A percentile compares a stretch with the other conserved stretches of the same genome.
Evolutionary conservation across 1,140 invertebrate species (phyloP).

Genomic region (Drosophila pallidifrons): DNA sequence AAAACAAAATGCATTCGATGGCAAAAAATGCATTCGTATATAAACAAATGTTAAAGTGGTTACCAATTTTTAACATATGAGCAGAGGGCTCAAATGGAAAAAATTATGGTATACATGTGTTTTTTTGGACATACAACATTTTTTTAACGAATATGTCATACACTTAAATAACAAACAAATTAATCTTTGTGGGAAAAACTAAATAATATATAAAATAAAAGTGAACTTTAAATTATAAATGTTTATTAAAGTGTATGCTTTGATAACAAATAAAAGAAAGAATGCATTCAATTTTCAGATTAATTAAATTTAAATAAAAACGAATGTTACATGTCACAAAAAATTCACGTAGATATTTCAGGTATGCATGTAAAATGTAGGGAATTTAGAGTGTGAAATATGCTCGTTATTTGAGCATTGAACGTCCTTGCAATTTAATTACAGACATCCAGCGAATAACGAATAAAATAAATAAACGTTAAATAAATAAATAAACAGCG

Average conservation of each 20-base stretch:
- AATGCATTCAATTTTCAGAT: too few species aligned
- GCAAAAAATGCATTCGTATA: slow-evolving; percentile 10
- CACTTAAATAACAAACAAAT: not conserved
- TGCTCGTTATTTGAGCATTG: not conserved
- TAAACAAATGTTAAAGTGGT: slow-evolving; percentile 35
- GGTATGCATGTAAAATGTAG: too few species aligned
- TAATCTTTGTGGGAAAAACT: not conserved
- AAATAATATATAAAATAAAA: not conserved
- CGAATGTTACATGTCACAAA: too few species aligned
- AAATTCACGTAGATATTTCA: too few species aligned
- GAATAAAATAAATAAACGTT: slow-evolving; percentile 53
- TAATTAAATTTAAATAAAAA: too few species aligned
- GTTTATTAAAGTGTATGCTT: too few species aligned
- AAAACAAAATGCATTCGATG: not conserved
- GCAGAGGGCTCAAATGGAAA: slow-evolving; percentile 1
- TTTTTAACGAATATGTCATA: slow-evolving; percentile 9
- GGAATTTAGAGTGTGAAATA: not conserved
- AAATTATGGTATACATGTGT: not conserved
- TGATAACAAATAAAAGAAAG: too few species aligned
- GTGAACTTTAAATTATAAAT: too few species aligned
- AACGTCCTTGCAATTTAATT: slow-evolving; percentile 52
- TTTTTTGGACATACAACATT: not conserved
- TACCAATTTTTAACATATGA: slow-evolving; percentile 24
- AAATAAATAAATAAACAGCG: slow-evolving; percentile 23
- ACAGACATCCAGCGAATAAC: slow-evolving; percentile 23